Percentiles rank a stretch among this genome's conserved stretches.
These are phyloP conservation scores for Agriopis marginaria DNA, from an alignment of 2,888 invertebrate genomes.

Conservation along the genomic window DNA sequence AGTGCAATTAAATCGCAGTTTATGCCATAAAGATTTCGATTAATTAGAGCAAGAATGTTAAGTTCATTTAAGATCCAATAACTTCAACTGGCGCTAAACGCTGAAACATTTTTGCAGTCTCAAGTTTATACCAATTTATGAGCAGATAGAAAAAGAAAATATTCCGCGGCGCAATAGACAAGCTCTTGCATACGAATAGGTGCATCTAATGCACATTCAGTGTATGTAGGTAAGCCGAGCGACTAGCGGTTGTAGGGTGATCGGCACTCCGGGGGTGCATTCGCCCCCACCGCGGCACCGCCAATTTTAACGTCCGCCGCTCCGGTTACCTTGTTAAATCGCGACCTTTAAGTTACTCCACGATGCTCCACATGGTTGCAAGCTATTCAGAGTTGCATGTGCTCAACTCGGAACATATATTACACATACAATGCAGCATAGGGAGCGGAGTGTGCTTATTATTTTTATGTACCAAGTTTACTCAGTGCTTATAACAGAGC, in stretches of 20 bases:
- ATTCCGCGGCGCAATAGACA: slow-evolving; percentile 23
- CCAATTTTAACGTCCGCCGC: slow-evolving; percentile 56
- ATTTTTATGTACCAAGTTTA: slow-evolving; percentile 34
- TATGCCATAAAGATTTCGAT: background rate
- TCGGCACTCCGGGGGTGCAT: slow-evolving; percentile 61
- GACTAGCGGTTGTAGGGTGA: slow-evolving; percentile 59
- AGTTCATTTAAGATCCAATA: background rate
- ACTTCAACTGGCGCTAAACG: background rate
- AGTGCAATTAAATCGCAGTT: background rate
- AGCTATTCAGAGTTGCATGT: slow-evolving; percentile 44
- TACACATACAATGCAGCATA: slow-evolving; percentile 30
- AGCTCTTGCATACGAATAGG: slow-evolving; percentile 23
- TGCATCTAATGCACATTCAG: slow-evolving; percentile 43
- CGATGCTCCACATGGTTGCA: slow-evolving; percentile 42
- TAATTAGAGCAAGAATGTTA: background rate
- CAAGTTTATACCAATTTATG: slow-evolving; percentile 12
- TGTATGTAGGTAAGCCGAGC: slow-evolving; percentile 47
- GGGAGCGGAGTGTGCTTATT: slow-evolving; percentile 29
- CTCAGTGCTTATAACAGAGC: slow-evolving; percentile 2
- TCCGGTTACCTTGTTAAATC: slow-evolving; percentile 60
- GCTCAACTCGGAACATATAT: slow-evolving; percentile 42
- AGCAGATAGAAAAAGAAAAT: slow-evolving; percentile 25
- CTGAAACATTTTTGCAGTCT: background rate
- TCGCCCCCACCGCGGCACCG: slow-evolving; percentile 43
- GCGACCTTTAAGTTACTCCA: slow-evolving; percentile 50